Base-by-base conservation (phyloP, 2,113 vertebrate species). In the Syngnathus scovelli region DNA sequence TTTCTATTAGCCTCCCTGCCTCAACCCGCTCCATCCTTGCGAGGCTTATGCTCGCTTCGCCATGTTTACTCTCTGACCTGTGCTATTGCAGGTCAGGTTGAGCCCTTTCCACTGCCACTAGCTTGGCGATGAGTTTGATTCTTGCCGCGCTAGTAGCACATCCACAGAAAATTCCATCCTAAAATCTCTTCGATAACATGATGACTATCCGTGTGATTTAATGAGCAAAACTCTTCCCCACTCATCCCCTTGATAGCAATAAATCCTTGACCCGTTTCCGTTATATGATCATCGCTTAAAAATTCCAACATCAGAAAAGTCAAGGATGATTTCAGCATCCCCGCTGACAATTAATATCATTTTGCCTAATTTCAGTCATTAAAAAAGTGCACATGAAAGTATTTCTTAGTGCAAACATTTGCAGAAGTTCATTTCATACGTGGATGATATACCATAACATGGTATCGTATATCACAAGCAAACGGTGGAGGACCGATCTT, bases 51-150 rank as follows among this genome's bases (percentile, higher is more conserved):
- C 36, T 69, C 66, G 66, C 61, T 61, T 55, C 60, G 67, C 59
- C 61, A 63, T 16, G 23, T 64, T 74, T 66, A 27, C 71, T 78
- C 43, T 68, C 60, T 79, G 81, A 86, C 85, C 88, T 81, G 38
- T 61, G 58, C 83, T 74, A 87, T 85, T 81, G 71, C 68, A 72
- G 83, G 88, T 87, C 81, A 82, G 80, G 72, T 81, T 75, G 66
- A 81, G 77, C 78, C 78, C 76, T 84, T 85, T 86, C 79, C 77
- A 33, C 66, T 5, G 67, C 69, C 73, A 70, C 77, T 77, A 70
- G 67, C 55, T 58, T 36, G 27, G 21, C 1, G 16, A 16, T 58
- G 13, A 16, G 27, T 58, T 72, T 70, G 71, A 72, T 71, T 58
- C 59, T 72, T 23, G 7, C 67, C 23, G 69, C 37, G 61, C 59